Conservation (phyloP, 1,140 invertebrate genomes). For the Drosophila kikkawai region DNA sequence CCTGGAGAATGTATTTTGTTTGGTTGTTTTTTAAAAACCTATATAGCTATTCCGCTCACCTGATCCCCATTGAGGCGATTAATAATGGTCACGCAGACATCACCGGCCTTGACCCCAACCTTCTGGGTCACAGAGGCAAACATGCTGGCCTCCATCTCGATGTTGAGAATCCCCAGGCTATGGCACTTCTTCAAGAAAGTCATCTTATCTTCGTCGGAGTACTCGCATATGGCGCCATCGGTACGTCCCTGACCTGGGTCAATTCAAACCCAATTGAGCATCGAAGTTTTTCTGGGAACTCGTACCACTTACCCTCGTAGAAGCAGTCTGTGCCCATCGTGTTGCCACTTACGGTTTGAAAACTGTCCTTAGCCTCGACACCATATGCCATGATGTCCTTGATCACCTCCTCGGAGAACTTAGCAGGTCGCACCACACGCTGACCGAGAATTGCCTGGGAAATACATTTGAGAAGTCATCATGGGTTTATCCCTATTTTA, state of each 20-base stretch:
- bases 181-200: constrained; percentile 88
- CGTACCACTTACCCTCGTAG: constrained; percentile 92
- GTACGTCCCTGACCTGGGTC: constrained; percentile 90
- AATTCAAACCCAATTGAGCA: not conserved
- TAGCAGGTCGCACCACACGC: constrained; percentile 91
- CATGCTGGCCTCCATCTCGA: constrained; percentile 98
- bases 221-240: constrained; percentile 97
- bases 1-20: constrained; percentile 21
- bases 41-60: constrained; percentile 85
- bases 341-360: constrained; percentile 91
- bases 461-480: not conserved
- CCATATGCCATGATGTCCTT: constrained; percentile 90
- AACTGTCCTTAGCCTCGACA: constrained; percentile 88
- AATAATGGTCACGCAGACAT: constrained; percentile 95
- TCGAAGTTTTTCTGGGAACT: constrained; percentile 10
- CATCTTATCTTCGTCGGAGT: constrained; percentile 92
- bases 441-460: constrained; percentile 94
- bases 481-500: not conserved
- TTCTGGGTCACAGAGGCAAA: constrained; percentile 95
- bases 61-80: constrained; percentile 97
- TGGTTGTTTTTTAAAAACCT: not conserved
- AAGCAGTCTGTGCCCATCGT: constrained; percentile 98
- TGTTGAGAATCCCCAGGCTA: constrained; percentile 93
- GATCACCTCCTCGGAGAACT: constrained; percentile 91
- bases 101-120: constrained; percentile 94